Evolutionary conservation across 2,113 vertebrate species (phyloP).

Genomic region (Platichthys flesus): DNA sequence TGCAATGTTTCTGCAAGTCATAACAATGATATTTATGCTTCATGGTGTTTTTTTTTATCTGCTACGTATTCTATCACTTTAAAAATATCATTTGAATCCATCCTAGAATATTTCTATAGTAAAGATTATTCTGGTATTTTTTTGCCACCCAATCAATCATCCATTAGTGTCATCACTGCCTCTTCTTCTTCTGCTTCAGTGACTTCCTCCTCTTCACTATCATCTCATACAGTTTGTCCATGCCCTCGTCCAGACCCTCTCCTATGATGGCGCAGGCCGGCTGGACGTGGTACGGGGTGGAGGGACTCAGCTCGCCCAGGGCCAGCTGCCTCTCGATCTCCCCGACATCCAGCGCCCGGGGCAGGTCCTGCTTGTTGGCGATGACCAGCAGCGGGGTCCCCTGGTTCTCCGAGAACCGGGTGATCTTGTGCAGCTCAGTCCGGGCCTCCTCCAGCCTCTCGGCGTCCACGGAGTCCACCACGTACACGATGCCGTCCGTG

Average conservation of each 20-base stretch:
- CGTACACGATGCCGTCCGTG: conserved; percentile 96
- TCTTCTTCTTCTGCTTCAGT: conserved; percentile 95
- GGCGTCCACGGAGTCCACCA: conserved; percentile 97
- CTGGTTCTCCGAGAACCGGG: conserved; percentile 94
- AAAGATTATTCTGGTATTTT: too few relatives aligned
- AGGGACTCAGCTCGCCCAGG: conserved; percentile 90
- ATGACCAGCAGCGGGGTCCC: conserved; percentile 94
- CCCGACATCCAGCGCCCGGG: conserved; percentile 89
- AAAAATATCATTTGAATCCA: not conserved
- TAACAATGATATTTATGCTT: conserved; percentile 1
- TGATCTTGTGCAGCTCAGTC: conserved; percentile 95
- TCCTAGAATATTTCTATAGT: not conserved
- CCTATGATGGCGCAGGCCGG: conserved; percentile 97
- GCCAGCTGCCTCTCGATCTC: conserved; percentile 95
- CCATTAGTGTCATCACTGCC: conserved; percentile 67
- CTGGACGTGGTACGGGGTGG: conserved; percentile 94
- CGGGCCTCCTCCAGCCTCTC: conserved; percentile 95
- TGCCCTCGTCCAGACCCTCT: conserved; percentile 95
- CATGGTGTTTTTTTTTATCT: not conserved
- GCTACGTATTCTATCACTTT: not conserved
- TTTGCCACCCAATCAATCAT: not conserved
- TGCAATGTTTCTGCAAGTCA: not conserved
- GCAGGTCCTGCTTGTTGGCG: conserved; percentile 98
- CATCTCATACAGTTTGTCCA: conserved; percentile 98
- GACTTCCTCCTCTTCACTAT: conserved; percentile 95